Evolutionary conservation across 2,113 vertebrate genomes (phyloP), one percentile per base, ranked within the genome.

Genomic region (Ondatra zibethicus): DNA sequence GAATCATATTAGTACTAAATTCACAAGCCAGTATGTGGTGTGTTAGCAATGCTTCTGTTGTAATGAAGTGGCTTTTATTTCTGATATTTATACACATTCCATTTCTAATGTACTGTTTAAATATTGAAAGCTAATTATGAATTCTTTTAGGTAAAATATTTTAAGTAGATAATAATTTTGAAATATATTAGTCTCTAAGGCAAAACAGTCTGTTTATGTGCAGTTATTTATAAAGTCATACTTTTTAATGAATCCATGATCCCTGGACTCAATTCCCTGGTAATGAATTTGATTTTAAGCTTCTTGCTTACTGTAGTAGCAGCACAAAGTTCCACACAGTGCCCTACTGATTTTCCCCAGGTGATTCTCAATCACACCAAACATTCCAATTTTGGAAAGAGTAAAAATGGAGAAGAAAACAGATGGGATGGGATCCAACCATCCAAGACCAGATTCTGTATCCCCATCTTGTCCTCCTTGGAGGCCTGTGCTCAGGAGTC

Each of bases 61-160:
- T 94, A 98, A 97, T 97, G 25, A 92, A 96, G 96, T 95, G 47
- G 39, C 23, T 92, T 97, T 98, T 96, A 90, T 94, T 97, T 96
- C 94, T 94, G 91, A 96, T 97, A 95, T 97, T 97, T 98, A 97
- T 96, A 97, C 95, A 96, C 93, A 96, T 96, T 94, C 96, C 91
- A 93, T 96, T 97, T 97, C 95, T 98, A 97, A 98, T 97, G 93
- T 94, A 94, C 95, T 98, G 84, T 97, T 98, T 97, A 98, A 97
- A 98, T 96, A 97, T 93, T 98, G 97, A 98, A 97, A 95, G 80
- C 94, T 97, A 98, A 97, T 98, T 98, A 84, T 97, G 94, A 98
- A 97, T 97, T 96, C 95, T 97, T 98, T 98, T 97, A 97, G 96
- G 97, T 98, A 97, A 97, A 97, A 97, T 97, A 95, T 97, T 98